Evolutionary conservation across 2,888 invertebrate genomes (phyloP).

Genomic region (Prosapia bicincta): DNA sequence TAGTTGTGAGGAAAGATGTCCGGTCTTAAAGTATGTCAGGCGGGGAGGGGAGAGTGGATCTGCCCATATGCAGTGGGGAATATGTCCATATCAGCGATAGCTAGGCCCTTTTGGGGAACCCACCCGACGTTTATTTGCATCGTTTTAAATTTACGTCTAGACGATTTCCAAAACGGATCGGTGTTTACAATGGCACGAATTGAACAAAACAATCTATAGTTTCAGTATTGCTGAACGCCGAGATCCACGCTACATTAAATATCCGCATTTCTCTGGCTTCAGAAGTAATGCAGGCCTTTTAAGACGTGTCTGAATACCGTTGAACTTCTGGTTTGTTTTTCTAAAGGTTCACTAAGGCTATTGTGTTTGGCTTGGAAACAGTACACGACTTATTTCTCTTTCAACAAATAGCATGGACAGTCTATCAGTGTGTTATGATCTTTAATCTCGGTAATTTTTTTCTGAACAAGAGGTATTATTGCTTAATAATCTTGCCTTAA

Average conservation of each 20-base stretch:
- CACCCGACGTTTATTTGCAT: constrained; percentile 16
- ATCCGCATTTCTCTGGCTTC: background rate
- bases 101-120: background rate
- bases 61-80: background rate
- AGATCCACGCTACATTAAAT: background rate
- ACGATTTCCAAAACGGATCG: constrained; percentile 1
- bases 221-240: no score
- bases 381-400: background rate
- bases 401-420: background rate
- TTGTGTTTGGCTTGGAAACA: background rate
- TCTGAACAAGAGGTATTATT: no score
- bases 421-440: no score
- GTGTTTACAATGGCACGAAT: background rate
- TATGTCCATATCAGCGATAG: background rate
- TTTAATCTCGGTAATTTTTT: no score
- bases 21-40: background rate
- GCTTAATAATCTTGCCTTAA: no score
- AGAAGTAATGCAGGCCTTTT: background rate
- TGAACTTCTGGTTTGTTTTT: background rate
- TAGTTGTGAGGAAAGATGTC: background rate
- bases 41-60: background rate
- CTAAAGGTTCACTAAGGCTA: background rate
- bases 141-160: constrained; percentile 26
- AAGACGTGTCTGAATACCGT: background rate
- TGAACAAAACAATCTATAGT: background rate